Conservation (phyloP, 2,888 invertebrate species). For the Hyles lineata region DNA sequence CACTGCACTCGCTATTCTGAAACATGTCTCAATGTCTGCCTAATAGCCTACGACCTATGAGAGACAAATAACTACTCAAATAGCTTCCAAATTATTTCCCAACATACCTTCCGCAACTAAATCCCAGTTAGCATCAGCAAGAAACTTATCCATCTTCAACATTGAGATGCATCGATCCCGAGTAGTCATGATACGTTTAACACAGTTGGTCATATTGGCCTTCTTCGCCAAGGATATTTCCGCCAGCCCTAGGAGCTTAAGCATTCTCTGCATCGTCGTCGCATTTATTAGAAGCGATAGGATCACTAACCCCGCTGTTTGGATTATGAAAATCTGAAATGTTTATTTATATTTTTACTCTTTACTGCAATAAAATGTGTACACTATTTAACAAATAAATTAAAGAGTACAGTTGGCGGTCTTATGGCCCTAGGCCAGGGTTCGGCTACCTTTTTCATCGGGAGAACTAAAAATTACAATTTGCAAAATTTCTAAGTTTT, state of each 20-base stretch:
- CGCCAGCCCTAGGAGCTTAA: slow-evolving; percentile 80
- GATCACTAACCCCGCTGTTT: slow-evolving; percentile 84
- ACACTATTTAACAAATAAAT: too few species aligned
- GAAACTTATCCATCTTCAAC: slow-evolving; percentile 86
- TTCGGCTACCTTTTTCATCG: too few species aligned
- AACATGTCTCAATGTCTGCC: too few species aligned
- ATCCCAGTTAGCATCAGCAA: slow-evolving; percentile 87
- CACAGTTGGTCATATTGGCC: slow-evolving; percentile 84
- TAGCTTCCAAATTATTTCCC: too few species aligned
- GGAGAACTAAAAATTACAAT: too few species aligned
- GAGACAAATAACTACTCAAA: not conserved
- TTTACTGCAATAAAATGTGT: too few species aligned
- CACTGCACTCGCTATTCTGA: too few species aligned
- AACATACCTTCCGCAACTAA: slow-evolving; percentile 74
- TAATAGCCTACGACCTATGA: too few species aligned
- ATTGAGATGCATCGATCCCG: slow-evolving; percentile 81
- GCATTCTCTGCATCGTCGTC: slow-evolving; percentile 79
- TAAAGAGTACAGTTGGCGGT: too few species aligned
- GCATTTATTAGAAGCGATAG: slow-evolving; percentile 85
- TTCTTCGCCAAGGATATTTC: slow-evolving; percentile 82
- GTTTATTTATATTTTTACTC: too few species aligned
- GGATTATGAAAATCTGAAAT: slow-evolving; percentile 79
- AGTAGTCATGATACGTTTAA: slow-evolving; percentile 76
- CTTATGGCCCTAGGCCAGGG: too few species aligned
- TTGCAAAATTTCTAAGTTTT: too few species aligned